These are phyloP conservation scores for Micrastur ruficollis DNA, from an alignment of 2,797 vertebrate species.

Conservation along the genomic window DNA sequence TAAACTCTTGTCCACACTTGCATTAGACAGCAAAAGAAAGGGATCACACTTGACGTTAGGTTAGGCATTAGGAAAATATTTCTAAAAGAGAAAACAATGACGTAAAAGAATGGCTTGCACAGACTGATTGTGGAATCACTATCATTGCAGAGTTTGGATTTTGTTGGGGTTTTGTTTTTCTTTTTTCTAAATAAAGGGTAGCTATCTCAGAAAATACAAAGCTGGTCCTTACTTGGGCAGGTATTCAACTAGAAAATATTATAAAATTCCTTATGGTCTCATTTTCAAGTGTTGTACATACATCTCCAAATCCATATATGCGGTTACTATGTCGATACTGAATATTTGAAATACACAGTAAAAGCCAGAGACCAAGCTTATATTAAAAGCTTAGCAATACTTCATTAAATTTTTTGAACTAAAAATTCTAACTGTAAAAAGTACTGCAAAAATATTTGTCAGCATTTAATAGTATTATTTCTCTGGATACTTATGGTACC, in stretches of 20 bases:
- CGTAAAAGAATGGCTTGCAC: not conserved
- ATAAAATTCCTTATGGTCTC: not conserved
- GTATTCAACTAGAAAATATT: not conserved
- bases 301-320: not conserved
- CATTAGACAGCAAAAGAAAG: not conserved
- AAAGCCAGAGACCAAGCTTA: not conserved
- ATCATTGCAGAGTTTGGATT: not conserved
- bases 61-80: not conserved
- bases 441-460: not conserved
- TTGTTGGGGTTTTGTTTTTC: no score
- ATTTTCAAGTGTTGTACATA: not conserved
- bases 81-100: not conserved
- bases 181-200: not conserved
- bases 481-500: accelerated
- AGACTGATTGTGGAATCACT: not conserved
- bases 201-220: not conserved
- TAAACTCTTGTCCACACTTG: not conserved
- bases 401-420: not conserved
- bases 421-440: not conserved
- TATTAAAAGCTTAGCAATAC: not conserved
- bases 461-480: not conserved
- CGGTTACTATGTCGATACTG: not conserved
- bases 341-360: not conserved
- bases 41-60: not conserved
- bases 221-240: not conserved